phyloP scores from a whole-genome alignment of 2,113 vertebrate genomes.

The Zosterops lateralis region DNA sequence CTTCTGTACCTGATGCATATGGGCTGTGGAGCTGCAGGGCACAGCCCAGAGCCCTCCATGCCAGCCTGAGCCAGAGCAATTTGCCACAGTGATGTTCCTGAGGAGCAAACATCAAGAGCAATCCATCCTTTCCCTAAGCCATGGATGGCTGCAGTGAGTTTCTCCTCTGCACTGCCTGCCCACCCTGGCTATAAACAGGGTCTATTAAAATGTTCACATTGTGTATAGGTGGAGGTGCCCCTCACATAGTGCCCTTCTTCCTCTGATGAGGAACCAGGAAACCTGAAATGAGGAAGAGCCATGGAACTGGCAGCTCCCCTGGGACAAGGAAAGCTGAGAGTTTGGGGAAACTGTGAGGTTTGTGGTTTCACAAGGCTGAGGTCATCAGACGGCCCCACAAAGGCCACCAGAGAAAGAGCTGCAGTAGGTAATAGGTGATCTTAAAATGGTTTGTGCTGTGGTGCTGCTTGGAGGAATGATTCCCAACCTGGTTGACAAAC shows the following conservation, averaged over 20 bases:
- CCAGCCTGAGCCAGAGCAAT: neutral
- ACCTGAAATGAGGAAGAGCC: neutral
- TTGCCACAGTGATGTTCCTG: neutral
- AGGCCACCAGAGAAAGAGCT: neutral
- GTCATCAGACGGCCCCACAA: neutral
- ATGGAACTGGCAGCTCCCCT: neutral
- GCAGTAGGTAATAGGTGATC: neutral
- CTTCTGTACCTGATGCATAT: fast-evolving
- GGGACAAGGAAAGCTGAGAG: neutral
- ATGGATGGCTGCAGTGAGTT: neutral
- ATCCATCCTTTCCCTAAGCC: neutral
- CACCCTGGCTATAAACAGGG: neutral
- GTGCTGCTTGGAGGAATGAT: neutral
- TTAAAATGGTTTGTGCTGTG: neutral
- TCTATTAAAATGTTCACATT: neutral
- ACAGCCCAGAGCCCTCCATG: neutral
- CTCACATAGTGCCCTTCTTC: neutral
- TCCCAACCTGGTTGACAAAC: neutral
- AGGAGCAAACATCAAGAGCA: neutral
- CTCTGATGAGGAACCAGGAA: neutral
- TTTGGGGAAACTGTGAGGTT: neutral
- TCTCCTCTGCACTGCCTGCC: neutral
- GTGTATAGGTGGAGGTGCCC: neutral
- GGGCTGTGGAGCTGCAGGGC: neutral
- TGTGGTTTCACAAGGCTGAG: neutral